Evolutionary conservation across 30 jellyfish, hydroid and myxozoan species (phyloP), one percentile per base, ranked within the genome.

Genomic region (Hydractinia symbiolongicarpus): DNA sequence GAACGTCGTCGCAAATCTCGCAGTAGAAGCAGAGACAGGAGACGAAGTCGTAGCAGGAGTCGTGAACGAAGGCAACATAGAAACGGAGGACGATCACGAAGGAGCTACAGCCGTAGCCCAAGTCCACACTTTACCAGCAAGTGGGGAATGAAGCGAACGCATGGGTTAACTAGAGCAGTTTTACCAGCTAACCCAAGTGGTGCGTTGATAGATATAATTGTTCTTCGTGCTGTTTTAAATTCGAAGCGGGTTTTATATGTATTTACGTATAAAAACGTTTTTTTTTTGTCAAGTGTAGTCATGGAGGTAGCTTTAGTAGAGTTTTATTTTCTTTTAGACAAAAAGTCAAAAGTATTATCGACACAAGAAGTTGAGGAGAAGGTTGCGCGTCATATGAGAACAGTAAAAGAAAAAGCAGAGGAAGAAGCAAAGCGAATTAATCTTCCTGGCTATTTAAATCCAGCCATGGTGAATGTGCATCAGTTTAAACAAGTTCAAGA

Each of bases 401-500:
- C 76, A 50, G 88, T 92, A 85, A 79, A 92, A 54, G 91, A 82
- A 51, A 92, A 87, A 62, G 94, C 93, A 4, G 94, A 81, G 50
- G 95, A 92, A 67, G 96, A 83, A 66, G 98, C 98, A 0, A 92
- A 87, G 68, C 74, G 86, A 52, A 81, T 87, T 4, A 92, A 92
- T 55, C 89, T 92, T 19, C 98, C 98, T 4, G 81, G 93, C 66
- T 92, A 92, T 57, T 71, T 92, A 79, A 92, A 92, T 71, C 98
- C 98, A 4, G 96, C 96, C 15, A 92, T 92, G 98, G 84, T 92
- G 8, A 92, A 92, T 83, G 98, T 87, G 19, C 88, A 83, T 6
- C 98, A 92, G 71, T 92, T 92, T 55, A 92, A 92, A 58, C 96
- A 76, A 52, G 96, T 87, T 60, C 98, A 92, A 70, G 98, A 92